Base-by-base conservation (phyloP, 1,140 invertebrate genomes). In the Drosophila pachea region DNA sequence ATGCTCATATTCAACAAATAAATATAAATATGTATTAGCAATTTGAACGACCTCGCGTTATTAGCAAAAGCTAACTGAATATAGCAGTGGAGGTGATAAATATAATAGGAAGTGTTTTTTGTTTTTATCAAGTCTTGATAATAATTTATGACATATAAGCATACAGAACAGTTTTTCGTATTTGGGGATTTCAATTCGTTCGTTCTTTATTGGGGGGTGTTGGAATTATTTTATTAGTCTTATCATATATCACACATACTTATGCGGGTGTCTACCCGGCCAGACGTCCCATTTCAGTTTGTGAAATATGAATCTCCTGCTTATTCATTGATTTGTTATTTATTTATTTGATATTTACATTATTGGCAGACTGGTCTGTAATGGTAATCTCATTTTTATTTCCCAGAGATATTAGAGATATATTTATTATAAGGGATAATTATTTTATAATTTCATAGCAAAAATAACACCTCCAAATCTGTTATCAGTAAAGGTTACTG, bases 171-270 rank as follows among this genome's bases (percentile, higher is more conserved):
- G 7, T 31, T 63, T 33, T 5, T 7, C 40, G 9, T 42, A 8
- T 49, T 40, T 49, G 35, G 11, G 11, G 35, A 55, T 58, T 42
- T 42, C 12, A 48, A 68, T 63, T 8, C 11, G 6, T 48, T 22
- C 22, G 22, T 35, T 29, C 43, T 43, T 48, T 68, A 68, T 69
- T 53, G 33, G 61, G 61, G 61, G 52, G 66, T 63, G 59, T 49
- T 69, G 45, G 16, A 32, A 58, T 52, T 58, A 65, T 33, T 64
- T 35, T 49, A 7, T 32, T 47, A 22, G 5, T 16, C 63, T 66
- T 70, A 65, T 70, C 61, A 65, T 53, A 6, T 11, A 32, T 11
- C 8, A 14, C 3, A 8, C 29, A 33, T 52, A 16, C 7, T 36
- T 36, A 12, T 22, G 9, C 22, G 9, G 16, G 7, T 38, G 12